phyloP scores from a whole-genome alignment of 2,888 invertebrate species.

The Tortricodes alternella region DNA sequence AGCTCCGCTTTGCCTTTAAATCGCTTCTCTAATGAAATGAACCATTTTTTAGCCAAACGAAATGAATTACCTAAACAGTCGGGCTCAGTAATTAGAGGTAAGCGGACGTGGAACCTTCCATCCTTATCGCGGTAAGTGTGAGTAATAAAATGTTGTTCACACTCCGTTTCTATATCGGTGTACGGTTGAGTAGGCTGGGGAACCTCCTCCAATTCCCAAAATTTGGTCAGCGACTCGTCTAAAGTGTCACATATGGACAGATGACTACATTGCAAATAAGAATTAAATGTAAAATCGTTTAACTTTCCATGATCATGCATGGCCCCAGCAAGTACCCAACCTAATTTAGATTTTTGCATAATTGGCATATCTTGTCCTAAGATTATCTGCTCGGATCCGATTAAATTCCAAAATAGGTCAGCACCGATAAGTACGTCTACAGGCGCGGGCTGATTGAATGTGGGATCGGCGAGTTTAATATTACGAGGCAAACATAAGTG shows the following conservation, averaged over 20 bases:
- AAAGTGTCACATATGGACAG: neutral
- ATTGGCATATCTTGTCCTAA: neutral
- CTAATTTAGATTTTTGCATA: constrained; percentile 2
- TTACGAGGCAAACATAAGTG: neutral
- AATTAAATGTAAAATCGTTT: neutral
- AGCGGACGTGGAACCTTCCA: neutral
- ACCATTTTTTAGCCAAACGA: neutral
- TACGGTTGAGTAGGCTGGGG: neutral
- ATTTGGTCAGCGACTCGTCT: neutral
- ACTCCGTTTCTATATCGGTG: neutral
- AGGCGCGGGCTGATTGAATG: constrained; percentile 8
- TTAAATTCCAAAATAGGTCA: constrained; percentile 11
- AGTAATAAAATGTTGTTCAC: neutral
- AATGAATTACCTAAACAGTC: constrained; percentile 1
- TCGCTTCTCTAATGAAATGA: neutral
- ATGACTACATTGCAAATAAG: neutral
- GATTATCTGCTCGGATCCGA: neutral
- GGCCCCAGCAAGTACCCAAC: constrained; percentile 4
- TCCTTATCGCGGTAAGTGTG: neutral
- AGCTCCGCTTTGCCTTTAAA: neutral
- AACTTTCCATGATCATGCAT: neutral
- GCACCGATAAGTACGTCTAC: constrained; percentile 7
- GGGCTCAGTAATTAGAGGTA: neutral
- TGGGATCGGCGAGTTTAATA: constrained; percentile 3
- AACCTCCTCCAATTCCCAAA: neutral